Evolutionary conservation across 1,140 invertebrate genomes (phyloP).

Genomic region (Drosophila burlai): DNA sequence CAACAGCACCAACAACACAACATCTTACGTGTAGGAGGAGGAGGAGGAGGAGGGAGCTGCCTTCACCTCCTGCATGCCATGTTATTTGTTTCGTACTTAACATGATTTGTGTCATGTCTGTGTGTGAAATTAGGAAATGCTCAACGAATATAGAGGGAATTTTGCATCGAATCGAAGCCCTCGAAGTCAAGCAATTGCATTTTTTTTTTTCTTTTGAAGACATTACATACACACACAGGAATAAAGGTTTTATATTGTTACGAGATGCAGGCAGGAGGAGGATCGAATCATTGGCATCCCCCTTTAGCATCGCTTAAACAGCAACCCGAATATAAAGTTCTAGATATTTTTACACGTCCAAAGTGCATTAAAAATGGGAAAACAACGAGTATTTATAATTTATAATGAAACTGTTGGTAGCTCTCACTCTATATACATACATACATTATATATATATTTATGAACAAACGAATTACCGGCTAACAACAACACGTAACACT

Average conservation of each 20-base stretch:
- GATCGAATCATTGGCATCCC: constrained; percentile 14
- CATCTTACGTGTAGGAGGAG: constrained; percentile 13
- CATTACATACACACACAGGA: background rate
- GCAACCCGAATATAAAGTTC: constrained; percentile 27
- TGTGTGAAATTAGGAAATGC: constrained; percentile 20
- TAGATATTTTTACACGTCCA: constrained; percentile 45
- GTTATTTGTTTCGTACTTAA: constrained; percentile 52
- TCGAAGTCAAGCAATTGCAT: constrained; percentile 33
- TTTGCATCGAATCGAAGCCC: background rate
- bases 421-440: background rate
- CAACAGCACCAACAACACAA: constrained; percentile 22
- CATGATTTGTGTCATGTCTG: constrained; percentile 33
- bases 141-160: constrained; percentile 29
- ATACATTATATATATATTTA: background rate
- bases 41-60: background rate
- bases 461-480: constrained; percentile 24
- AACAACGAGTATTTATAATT: constrained; percentile 45
- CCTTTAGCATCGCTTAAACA: constrained; percentile 21
- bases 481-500: constrained; percentile 56
- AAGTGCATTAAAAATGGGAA: constrained; percentile 36
- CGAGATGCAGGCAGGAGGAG: constrained; percentile 5
- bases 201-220: constrained; percentile 6
- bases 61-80: background rate
- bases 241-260: constrained; percentile 32
- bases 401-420: constrained; percentile 21